Evolutionary conservation across 1,140 invertebrate genomes (phyloP), one percentile per base, ranked within the genome.

Genomic region (Dinoponera quadriceps): DNA sequence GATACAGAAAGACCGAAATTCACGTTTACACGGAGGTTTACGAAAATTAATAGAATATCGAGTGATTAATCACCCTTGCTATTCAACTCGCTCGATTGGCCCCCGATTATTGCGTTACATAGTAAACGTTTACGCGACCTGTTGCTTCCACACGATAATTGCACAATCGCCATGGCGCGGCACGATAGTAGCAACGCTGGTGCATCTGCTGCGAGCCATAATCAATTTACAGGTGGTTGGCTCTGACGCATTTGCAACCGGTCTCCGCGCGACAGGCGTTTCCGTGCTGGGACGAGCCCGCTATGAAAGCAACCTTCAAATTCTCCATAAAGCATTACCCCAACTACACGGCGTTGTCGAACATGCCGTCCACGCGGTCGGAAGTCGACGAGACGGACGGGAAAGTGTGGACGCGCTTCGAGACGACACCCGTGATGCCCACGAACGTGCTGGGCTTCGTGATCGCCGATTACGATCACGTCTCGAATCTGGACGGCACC

Each of bases 261-360:
- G 96, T 95, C 0, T 94, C 96, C 89, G 97, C 97, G 11, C 93
- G 97, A 74, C 95, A 95, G 85, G 96, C 96, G 0, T 98, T 98
- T 88, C 97, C 97, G 0, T 97, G 96, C 90, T 97, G 97, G 90
- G 97, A 98, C 90, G 97, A 98, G 89, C 97, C 97, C 0, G 94
- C 94, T 14, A 94, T 97, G 14, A 98, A 97, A 93, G 96, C 97
- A 0, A 94, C 93, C 1, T 98, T 97, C 83, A 95, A 92, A 48
- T 91, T 98, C 14, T 95, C 95, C 0, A 91, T 98, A 1, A 95
- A 95, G 0, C 95, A 94, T 27, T 95, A 95, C 0, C 83, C 68
- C 0, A 89, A 93, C 4, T 95, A 96, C 65, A 92, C 89, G 7
- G 94, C 95, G 0, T 92, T 96, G 18, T 95, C 95, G 0, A 96